A percentile compares a stretch with the other conserved stretches of the same genome.
Conservation (phyloP, 2,797 vertebrate genomes). For the Uromys caudimaculatus region DNA sequence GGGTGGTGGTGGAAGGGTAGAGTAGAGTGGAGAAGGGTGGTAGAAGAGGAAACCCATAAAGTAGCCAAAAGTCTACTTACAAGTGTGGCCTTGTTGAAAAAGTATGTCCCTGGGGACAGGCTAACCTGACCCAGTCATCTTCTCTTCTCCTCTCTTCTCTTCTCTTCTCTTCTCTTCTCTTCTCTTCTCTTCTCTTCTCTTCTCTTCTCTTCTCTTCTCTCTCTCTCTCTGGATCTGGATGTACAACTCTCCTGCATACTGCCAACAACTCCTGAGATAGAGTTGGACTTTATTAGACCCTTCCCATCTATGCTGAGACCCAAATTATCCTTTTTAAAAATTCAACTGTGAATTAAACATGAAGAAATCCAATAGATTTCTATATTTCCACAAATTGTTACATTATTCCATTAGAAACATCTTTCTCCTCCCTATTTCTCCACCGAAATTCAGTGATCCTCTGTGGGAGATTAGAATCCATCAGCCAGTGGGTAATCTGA, state of each 20-base stretch:
- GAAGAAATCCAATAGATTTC: neutral
- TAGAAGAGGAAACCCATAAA: too few relatives aligned
- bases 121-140: too few relatives aligned
- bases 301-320: neutral
- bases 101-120: neutral
- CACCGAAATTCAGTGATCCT: neutral
- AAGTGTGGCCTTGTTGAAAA: neutral
- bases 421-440: neutral
- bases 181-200: too few relatives aligned
- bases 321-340: neutral
- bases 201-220: too few relatives aligned
- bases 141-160: too few relatives aligned
- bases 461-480: neutral
- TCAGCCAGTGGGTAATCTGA: neutral
- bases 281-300: neutral
- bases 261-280: too few relatives aligned
- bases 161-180: too few relatives aligned
- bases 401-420: conserved; percentile 1
- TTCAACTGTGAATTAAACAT: conserved; percentile 46
- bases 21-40: too few relatives aligned
- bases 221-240: neutral
- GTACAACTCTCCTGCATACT: neutral
- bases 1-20: too few relatives aligned
- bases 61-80: too few relatives aligned
- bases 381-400: neutral